Evolutionary conservation across 2,888 invertebrate species (phyloP).

Genomic region (Malacosoma neustria): DNA sequence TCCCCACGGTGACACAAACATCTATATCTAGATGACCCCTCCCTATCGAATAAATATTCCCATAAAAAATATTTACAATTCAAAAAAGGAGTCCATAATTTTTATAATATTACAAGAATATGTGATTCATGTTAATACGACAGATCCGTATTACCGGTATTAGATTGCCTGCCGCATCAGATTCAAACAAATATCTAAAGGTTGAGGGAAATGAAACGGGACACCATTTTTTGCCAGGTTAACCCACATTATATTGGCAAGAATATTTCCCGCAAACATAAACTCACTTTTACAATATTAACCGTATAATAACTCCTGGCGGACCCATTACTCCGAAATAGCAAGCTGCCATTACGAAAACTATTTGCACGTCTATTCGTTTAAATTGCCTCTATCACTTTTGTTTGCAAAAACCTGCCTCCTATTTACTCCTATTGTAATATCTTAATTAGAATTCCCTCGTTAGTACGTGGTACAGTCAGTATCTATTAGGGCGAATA

Average conservation of each 20-base stretch:
- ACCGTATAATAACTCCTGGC: not conserved
- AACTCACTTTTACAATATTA: not conserved
- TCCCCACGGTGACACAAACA: too few species aligned
- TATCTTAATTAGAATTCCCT: constrained; percentile 4
- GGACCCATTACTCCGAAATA: not conserved
- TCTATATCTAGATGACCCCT: too few species aligned
- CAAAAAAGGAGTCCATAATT: too few species aligned
- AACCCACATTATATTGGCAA: not conserved
- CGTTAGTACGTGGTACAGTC: not conserved
- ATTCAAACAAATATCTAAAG: too few species aligned
- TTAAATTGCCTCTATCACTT: not conserved
- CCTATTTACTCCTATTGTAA: constrained; percentile 5
- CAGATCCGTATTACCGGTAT: too few species aligned
- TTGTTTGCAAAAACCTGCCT: not conserved
- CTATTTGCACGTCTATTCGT: not conserved
- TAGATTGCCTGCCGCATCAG: too few species aligned
- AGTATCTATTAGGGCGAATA: not conserved
- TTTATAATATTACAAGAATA: too few species aligned
- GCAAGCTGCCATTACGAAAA: not conserved
- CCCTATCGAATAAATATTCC: too few species aligned
- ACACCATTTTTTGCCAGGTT: not conserved
- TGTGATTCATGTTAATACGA: too few species aligned
- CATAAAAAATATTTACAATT: too few species aligned
- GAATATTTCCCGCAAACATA: not conserved
- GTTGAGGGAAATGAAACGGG: not conserved